These are phyloP conservation scores for Grammomys dolichurus DNA, from an alignment of 2,113 vertebrate genomes.

Conservation along the genomic window DNA sequence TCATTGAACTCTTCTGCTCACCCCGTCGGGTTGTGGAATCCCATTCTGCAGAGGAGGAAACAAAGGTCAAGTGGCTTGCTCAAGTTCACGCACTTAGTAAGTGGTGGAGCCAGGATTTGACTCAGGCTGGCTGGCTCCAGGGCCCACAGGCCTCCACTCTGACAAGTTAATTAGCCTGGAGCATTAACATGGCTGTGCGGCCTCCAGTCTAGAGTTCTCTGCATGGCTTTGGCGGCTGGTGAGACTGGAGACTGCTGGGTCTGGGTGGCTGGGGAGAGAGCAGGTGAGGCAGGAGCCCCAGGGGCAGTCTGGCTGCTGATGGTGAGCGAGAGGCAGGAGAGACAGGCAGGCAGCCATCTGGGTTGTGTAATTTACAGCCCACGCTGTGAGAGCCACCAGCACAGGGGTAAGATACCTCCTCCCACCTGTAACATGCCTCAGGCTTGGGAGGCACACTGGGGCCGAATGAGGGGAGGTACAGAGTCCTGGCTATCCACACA, in stretches of 20 bases:
- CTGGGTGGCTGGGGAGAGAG: not conserved
- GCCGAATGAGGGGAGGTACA: not conserved
- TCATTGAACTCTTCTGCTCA: not conserved
- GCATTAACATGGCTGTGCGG: not conserved
- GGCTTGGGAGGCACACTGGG: not conserved
- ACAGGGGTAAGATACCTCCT: not conserved
- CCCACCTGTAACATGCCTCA: too few relatives aligned
- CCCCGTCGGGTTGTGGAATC: not conserved
- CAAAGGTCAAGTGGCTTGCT: conserved; percentile 52
- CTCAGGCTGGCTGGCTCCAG: conserved; percentile 53
- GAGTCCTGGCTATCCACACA: accelerated
- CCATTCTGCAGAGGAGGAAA: conserved; percentile 40
- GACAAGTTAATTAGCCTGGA: not conserved
- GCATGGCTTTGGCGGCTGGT: too few relatives aligned
- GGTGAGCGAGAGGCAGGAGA: not conserved
- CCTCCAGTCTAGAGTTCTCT: not conserved
- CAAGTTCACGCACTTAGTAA: not conserved
- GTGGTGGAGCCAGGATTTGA: conserved; percentile 36
- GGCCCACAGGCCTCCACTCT: not conserved
- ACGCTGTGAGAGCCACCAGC: accelerated
- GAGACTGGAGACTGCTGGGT: not conserved
- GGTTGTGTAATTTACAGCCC: not conserved
- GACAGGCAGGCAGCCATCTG: not conserved
- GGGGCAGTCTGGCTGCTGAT: not conserved
- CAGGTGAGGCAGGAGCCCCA: not conserved